Base-by-base conservation (phyloP, 1,140 invertebrate genomes). In the Coelopa frigida region DNA sequence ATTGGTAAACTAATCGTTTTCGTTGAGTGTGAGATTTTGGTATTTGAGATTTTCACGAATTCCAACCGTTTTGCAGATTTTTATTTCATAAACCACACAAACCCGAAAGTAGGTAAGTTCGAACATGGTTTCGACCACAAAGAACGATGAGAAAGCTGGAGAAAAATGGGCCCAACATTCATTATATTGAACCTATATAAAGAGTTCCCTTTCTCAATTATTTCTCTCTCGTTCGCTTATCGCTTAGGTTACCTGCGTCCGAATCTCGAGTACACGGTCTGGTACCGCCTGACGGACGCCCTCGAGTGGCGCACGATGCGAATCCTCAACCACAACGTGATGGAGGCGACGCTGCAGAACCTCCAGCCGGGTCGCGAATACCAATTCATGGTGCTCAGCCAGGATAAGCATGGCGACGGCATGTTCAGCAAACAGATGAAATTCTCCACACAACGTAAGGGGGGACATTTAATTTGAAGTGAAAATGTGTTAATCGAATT, bases 331-430 rank as follows among this genome's bases (percentile, higher is more conserved):
- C 75, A 79, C 35, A 82, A 83, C 50, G 75, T 78, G 14, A 84
- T 85, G 8, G 82, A 85, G 57, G 84, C 87, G 20, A 91, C 87
- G 1, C 76, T 95, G 36, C 79, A 80, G 48, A 82, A 84, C 48
- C 75, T 96, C 42, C 72, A 74, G 27, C 80, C 89, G 5, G 85
- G 84, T 21, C 76, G 80, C 20, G 79, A 85, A 57, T 94, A 95
- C 62, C 89, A 95, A 71, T 86, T 96, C 56, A 90, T 91, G 78
- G 85, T 95, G 23, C 74, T 94, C 18, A 87, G 89, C 49, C 83
- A 89, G 56, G 92, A 94, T 68, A 78, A 82, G 55, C 74, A 83
- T 44, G 91, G 90, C 3, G 88, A 94, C 56, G 89, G 91, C 11
- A 84, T 93, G 72, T 91, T 90, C 61, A 94, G 90, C 63, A 87